Conservation (phyloP, 2,113 vertebrate genomes). For the Notechis scutatus region DNA sequence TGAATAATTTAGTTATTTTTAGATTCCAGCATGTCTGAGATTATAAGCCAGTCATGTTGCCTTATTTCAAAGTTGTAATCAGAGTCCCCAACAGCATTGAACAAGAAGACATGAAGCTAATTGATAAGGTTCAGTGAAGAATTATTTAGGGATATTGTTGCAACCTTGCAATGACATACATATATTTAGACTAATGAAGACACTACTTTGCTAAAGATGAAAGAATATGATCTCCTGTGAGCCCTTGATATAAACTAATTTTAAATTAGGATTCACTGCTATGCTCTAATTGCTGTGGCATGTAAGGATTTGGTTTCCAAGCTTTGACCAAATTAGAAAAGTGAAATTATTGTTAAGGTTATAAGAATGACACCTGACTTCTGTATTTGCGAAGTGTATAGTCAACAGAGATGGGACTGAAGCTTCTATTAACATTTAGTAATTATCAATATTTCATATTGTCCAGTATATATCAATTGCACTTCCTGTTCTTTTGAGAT, state of each 20-base stretch:
- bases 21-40: neutral
- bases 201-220: neutral
- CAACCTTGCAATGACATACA: neutral
- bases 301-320: neutral
- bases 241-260: neutral
- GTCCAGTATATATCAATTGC: neutral
- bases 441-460: neutral
- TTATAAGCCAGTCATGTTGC: neutral
- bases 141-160: neutral
- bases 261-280: neutral
- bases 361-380: neutral
- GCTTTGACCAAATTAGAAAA: neutral
- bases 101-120: neutral
- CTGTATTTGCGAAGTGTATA: neutral
- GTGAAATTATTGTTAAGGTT: neutral
- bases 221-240: neutral
- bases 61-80: neutral
- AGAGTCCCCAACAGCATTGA: accelerated
- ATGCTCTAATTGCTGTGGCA: neutral
- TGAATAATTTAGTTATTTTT: neutral
- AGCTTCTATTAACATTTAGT: neutral
- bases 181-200: neutral
- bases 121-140: neutral
- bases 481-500: neutral
- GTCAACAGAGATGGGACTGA: neutral